A percentile compares a stretch with the other conserved stretches of the same genome.
Conservation (phyloP, 2,888 invertebrate genomes). For the Rhamphomyia laevipes region DNA sequence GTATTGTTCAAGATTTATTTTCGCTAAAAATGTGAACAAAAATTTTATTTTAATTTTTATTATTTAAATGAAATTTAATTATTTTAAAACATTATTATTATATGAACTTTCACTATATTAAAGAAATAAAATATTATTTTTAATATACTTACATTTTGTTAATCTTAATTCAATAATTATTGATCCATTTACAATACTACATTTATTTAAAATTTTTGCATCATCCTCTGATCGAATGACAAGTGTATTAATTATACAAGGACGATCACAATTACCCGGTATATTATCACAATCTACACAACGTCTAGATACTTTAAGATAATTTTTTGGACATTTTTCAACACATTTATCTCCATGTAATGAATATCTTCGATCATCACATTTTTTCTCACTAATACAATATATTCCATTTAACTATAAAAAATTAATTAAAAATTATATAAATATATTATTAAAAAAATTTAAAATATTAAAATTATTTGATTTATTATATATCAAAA, state of each 20-base stretch:
- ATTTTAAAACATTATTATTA: no score
- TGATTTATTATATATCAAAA: no score
- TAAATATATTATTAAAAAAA: no score
- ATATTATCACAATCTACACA: constrained; percentile 21
- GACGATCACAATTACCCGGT: constrained; percentile 37
- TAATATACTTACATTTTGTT: constrained; percentile 20
- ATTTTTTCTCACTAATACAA: neutral
- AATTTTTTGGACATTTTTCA: constrained; percentile 48
- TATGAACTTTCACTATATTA: neutral
- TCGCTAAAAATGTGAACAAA: constrained; percentile 15
- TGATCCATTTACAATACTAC: constrained; percentile 56
- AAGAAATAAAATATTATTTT: constrained; percentile 1
- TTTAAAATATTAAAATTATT: no score
- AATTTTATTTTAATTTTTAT: constrained; percentile 4
- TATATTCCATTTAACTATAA: neutral
- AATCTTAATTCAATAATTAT: constrained; percentile 44
- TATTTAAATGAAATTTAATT: no score
- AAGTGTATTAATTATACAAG: constrained; percentile 37
- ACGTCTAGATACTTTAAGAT: constrained; percentile 20
- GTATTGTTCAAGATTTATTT: constrained; percentile 41
- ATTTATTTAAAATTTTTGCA: constrained; percentile 48
- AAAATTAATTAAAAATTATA: neutral
- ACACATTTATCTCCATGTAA: constrained; percentile 40
- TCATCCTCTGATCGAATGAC: constrained; percentile 35
- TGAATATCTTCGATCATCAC: neutral